Evolutionary conservation across 2,888 invertebrate genomes (phyloP).

Genomic region (Acanthococcus lagerstroemiae): DNA sequence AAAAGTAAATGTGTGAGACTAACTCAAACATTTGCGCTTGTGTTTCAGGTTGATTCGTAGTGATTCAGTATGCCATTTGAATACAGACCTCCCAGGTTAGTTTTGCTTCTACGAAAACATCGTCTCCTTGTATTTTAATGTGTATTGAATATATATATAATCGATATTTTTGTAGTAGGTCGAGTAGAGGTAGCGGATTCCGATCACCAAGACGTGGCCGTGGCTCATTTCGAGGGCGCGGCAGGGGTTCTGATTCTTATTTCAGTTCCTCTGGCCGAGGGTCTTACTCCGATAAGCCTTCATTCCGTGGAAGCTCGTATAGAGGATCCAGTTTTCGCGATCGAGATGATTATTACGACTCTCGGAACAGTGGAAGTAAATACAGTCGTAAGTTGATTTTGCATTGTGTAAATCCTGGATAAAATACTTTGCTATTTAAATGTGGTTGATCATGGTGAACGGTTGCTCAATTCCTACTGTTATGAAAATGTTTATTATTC

Average conservation of each 20-base stretch:
- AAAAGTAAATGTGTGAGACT: no score
- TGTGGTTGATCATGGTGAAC: no score
- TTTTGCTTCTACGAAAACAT: no score
- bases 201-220: conserved; percentile 2
- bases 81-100: background rate
- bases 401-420: background rate
- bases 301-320: background rate
- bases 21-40: no score
- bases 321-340: conserved; percentile 5
- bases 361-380: background rate
- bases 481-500: no score
- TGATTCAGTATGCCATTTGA: background rate
- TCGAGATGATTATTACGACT: conserved; percentile 3
- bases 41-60: no score
- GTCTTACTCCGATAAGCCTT: background rate
- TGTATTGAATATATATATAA: background rate
- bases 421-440: no score
- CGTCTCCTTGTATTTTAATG: background rate
- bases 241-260: conserved; percentile 6
- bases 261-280: conserved; percentile 6
- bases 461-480: no score
- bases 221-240: conserved; percentile 10
- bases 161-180: background rate
- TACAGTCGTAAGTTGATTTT: conserved; percentile 7
- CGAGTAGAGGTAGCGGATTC: conserved; percentile 4